Conservation (phyloP, 2,797 vertebrate genomes). For the Falco naumanni region DNA sequence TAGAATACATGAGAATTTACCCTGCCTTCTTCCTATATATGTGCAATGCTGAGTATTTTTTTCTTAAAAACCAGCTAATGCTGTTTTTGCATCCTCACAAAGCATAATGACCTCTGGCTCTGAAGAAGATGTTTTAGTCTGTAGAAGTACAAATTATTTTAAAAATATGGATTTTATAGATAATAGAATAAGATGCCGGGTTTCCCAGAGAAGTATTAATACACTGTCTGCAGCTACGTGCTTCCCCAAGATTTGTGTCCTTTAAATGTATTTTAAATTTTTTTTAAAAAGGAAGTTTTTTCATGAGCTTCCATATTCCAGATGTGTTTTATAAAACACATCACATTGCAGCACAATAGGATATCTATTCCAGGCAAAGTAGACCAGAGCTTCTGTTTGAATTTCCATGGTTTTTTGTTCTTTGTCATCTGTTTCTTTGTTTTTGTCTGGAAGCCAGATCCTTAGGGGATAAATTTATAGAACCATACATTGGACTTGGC, state of each 20-base stretch:
- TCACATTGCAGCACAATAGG: constrained; percentile 23
- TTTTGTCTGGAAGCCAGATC: constrained; percentile 30
- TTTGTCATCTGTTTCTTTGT: constrained; percentile 48
- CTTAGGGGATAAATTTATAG: constrained; percentile 20
- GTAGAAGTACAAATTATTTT: background rate
- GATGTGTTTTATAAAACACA: background rate
- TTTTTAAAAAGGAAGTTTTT: background rate
- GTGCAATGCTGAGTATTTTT: background rate
- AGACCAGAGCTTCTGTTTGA: background rate
- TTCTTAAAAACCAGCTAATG: background rate
- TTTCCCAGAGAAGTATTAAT: constrained; percentile 10
- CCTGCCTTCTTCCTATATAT: background rate
- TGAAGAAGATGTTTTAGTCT: background rate
- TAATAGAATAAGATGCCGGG: background rate
- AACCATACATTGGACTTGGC: background rate
- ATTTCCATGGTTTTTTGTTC: constrained; percentile 12
- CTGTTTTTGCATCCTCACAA: background rate
- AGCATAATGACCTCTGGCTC: background rate
- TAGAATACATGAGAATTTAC: background rate
- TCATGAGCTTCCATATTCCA: background rate
- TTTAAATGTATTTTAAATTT: background rate
- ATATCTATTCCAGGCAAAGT: constrained; percentile 26
- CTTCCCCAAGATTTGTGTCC: constrained; percentile 2
- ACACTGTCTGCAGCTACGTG: background rate
- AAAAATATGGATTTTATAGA: background rate